Evolutionary conservation across 2,888 invertebrate genomes (phyloP).

Genomic region (Timema cristinae): DNA sequence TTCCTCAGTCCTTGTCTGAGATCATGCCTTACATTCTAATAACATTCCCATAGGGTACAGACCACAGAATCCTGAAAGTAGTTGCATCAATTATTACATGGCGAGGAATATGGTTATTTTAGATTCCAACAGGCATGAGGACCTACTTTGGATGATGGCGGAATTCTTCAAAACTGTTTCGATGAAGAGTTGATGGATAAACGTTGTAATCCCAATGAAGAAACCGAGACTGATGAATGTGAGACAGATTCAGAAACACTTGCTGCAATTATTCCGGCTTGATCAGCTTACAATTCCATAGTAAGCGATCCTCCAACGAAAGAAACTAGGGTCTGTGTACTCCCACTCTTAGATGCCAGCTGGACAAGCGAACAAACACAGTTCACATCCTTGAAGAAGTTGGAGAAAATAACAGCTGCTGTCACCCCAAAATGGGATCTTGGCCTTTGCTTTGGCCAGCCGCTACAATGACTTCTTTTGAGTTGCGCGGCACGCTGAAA

Average conservation of each 20-base stretch:
- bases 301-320: too few relatives aligned
- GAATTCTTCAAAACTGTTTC: background rate
- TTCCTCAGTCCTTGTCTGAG: background rate
- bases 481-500: too few relatives aligned
- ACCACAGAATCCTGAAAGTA: background rate
- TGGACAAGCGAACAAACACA: constrained; percentile 7
- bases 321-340: too few relatives aligned
- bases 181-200: background rate
- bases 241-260: background rate
- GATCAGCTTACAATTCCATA: constrained; percentile 5
- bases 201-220: background rate
- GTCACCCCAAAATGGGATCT: background rate
- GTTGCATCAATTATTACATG: background rate
- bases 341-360: constrained; percentile 5
- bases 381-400: background rate
- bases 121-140: background rate
- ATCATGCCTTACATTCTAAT: background rate
- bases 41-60: background rate
- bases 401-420: background rate
- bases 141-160: background rate
- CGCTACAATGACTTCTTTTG: too few relatives aligned
- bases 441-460: too few relatives aligned
- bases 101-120: background rate
- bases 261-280: background rate
- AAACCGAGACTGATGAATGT: too few relatives aligned